These are phyloP conservation scores for Drosophila sproati DNA, from an alignment of 1,140 invertebrate genomes.

Conservation along the genomic window DNA sequence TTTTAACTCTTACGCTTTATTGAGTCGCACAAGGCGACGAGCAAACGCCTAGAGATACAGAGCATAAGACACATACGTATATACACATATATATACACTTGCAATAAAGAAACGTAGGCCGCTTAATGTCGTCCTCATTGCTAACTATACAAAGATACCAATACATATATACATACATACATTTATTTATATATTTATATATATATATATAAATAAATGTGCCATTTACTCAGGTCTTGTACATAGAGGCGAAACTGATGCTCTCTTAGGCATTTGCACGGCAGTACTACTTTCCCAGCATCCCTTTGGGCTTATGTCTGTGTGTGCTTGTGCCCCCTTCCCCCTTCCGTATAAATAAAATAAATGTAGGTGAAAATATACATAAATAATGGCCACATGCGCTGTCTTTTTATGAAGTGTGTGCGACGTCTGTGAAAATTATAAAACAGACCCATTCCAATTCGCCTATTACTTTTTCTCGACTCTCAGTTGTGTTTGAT, in stretches of 20 bases:
- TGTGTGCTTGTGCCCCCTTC: constrained; percentile 22
- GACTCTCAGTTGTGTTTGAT: constrained; percentile 19
- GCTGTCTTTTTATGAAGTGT: constrained; percentile 69
- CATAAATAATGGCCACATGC: constrained; percentile 75
- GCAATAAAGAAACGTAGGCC: constrained; percentile 5
- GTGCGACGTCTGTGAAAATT: constrained; percentile 65
- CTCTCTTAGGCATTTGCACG: constrained; percentile 44
- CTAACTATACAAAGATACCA: constrained; percentile 24
- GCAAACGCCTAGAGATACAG: constrained; percentile 31
- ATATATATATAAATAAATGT: constrained; percentile 14
- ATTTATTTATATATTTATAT: neutral
- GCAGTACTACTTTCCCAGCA: constrained; percentile 44
- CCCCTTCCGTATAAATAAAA: constrained; percentile 60
- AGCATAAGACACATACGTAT: neutral
- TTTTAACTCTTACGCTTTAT: constrained; percentile 58
- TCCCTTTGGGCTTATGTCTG: constrained; percentile 34
- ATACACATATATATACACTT: neutral
- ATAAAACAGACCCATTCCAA: constrained; percentile 60
- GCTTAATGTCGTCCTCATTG: constrained; percentile 36
- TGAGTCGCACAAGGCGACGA: constrained; percentile 39
- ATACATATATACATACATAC: constrained; percentile 10
- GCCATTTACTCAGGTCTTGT: constrained; percentile 3
- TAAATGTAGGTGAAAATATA: constrained; percentile 79
- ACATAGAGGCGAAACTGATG: constrained; percentile 13
- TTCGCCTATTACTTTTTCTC: constrained; percentile 5